Base-by-base conservation (phyloP, 2,888 invertebrate genomes). In the Platycnemis pennipes region DNA sequence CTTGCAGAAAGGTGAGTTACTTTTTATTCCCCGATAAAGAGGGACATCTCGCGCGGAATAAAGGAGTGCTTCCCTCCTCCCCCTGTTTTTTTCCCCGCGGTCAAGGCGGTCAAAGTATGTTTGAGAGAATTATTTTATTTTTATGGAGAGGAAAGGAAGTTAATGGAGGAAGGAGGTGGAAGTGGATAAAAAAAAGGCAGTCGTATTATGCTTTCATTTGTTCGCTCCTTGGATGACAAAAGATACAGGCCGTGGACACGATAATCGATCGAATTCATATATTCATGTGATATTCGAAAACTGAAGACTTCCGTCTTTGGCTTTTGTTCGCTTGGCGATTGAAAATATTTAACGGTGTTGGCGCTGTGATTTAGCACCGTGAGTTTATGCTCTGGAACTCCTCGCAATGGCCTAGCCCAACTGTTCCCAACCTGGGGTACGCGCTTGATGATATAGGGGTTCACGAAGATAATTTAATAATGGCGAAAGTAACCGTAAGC, bases 1-100 rank as follows among this genome's bases (percentile, higher is more conserved):
- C 89, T 95, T 96, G n/a, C 96, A 97, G 94, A 96, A 96, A 96
- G 97, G 97, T 97, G 95, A 96, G 96, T 94, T 46, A 88, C 46
- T 91, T 37, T 56, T 96, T 19, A 5, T 26, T n/a, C n/a, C 7
- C 31, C 13, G 89, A 56, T 37, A 19, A n/a, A 13, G 63, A 44
- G 63, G 44, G n/a, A n/a, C 13, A 42, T 2, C 45, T 1, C 8
- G 22, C 22, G 22, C 45, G 26, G 69, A 63, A 63, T 42, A 44
- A 37, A 91, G 77, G 77, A 7, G 2, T 37, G 31, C 26, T 11
- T 37, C 31, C 2, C 11, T 77, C 13, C 49, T 19, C 49, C 1
- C 8, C 3, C 77, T 77, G 8, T 77, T 26, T n/a, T 37, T 77
- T 77, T 77, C 37, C 77, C 77, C 77, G 77, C 77, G 77, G 7